Percentiles rank a stretch among this genome's conserved stretches.
Conservation (phyloP, 2,797 vertebrate genomes). For the Liasis olivaceus region DNA sequence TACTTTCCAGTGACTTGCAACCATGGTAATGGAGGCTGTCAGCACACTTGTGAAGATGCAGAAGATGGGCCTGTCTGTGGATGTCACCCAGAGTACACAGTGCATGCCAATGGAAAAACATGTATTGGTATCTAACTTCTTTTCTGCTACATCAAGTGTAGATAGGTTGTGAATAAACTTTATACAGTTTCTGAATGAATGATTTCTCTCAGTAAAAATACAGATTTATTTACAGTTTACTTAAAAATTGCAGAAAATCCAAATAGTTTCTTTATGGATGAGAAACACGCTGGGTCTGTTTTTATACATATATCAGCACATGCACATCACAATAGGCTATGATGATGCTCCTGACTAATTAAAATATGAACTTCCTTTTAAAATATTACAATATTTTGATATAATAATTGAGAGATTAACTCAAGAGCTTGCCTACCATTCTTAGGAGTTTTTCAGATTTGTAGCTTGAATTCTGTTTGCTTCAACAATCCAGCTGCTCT, state of each 20-base stretch:
- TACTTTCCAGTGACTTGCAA: slow-evolving; percentile 89
- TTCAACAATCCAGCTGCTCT: not conserved
- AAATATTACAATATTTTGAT: not conserved
- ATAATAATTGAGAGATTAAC: not conserved
- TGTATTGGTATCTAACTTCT: slow-evolving; percentile 86
- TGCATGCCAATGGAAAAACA: slow-evolving; percentile 86
- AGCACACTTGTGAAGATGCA: slow-evolving; percentile 94
- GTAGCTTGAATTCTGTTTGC: not conserved
- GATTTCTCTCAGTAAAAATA: not conserved
- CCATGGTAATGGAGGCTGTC: slow-evolving; percentile 97
- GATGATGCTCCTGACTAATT: not conserved
- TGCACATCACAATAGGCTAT: not conserved
- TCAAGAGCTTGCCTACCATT: not conserved
- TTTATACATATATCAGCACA: not conserved
- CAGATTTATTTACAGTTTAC: not conserved
- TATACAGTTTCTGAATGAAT: not conserved
- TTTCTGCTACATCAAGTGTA: not conserved
- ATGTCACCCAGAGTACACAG: slow-evolving; percentile 89
- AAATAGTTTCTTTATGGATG: not conserved
- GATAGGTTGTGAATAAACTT: not conserved
- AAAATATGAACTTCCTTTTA: not conserved
- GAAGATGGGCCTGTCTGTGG: slow-evolving; percentile 88
- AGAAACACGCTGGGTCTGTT: not conserved
- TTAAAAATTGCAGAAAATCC: not conserved
- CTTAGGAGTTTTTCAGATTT: not conserved